Evolutionary conservation across 2,113 vertebrate genomes (phyloP).

Genomic region (Erinaceus europaeus): DNA sequence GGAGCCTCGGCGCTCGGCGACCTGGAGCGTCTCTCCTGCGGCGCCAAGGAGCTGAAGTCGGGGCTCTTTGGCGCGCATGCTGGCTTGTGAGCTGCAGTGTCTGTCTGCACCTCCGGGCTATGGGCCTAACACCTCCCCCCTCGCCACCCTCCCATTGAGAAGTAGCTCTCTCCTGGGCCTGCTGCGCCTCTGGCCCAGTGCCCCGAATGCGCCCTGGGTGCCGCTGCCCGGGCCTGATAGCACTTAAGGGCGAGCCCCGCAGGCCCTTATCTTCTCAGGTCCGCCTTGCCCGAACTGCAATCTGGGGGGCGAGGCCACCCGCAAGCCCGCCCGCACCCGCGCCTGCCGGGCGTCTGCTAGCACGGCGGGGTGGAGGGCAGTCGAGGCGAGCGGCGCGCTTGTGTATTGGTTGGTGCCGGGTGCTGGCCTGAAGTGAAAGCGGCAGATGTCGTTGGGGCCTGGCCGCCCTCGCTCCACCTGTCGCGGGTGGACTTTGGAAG

Average conservation of each 20-base stretch:
- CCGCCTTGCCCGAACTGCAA: neutral
- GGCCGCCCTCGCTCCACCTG: slow-evolving; percentile 56
- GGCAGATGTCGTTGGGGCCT: neutral
- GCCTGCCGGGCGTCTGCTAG: neutral
- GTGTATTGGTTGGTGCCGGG: neutral
- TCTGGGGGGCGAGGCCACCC: neutral
- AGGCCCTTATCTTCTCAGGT: neutral
- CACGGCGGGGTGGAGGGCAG: neutral
- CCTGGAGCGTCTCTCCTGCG: neutral
- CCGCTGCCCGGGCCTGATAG: slow-evolving; percentile 40
- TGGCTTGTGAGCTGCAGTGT: neutral
- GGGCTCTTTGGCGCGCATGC: slow-evolving; percentile 8
- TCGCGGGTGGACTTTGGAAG: slow-evolving; percentile 44
- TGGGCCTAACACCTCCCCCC: too few relatives aligned
- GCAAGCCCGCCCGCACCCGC: neutral
- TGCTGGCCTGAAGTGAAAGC: neutral
- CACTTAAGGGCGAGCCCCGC: neutral
- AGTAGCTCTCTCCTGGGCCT: slow-evolving; percentile 1
- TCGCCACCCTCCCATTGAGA: neutral
- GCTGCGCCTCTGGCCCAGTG: neutral
- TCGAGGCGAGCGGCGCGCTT: neutral
- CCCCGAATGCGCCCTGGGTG: neutral
- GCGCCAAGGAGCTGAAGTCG: slow-evolving; percentile 43
- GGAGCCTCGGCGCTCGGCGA: neutral
- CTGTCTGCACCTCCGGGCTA: neutral